A percentile compares a stretch with the other conserved stretches of the same genome.
These are phyloP conservation scores for Carcinoscorpius rotundicauda DNA, from an alignment of 1,140 invertebrate genomes.

Conservation along the genomic window DNA sequence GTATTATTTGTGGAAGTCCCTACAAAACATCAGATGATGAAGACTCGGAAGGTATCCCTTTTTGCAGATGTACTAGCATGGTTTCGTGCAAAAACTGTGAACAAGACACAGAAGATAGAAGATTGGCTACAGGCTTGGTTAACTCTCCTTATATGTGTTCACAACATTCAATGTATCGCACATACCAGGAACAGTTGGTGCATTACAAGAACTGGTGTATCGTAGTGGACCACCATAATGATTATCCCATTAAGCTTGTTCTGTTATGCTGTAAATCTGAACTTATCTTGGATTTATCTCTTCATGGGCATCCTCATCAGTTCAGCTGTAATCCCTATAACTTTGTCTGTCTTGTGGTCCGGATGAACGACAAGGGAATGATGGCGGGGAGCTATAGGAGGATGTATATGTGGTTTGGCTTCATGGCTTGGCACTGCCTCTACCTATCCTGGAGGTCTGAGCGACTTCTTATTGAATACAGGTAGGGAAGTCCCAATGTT, in stretches of 20 bases:
- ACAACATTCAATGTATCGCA: slow-evolving; percentile 31
- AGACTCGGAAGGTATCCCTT: too few species aligned
- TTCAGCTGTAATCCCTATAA: slow-evolving; percentile 35
- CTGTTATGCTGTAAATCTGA: slow-evolving; percentile 28
- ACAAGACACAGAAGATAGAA: slow-evolving; percentile 28
- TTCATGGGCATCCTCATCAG: slow-evolving; percentile 38
- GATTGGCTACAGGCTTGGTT: slow-evolving; percentile 23
- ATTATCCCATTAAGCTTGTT: slow-evolving; percentile 33
- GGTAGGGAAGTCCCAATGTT: slow-evolving; percentile 33
- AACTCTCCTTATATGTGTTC: slow-evolving; percentile 30
- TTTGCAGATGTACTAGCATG: slow-evolving; percentile 33
- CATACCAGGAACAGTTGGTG: slow-evolving; percentile 31
- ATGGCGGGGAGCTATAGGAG: slow-evolving; percentile 29
- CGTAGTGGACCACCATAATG: slow-evolving; percentile 27
- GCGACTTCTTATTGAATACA: slow-evolving; percentile 30
- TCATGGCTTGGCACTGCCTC: slow-evolving; percentile 32
- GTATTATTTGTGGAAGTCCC: too few species aligned
- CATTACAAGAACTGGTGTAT: slow-evolving; percentile 34
- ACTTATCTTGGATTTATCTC: slow-evolving; percentile 34
- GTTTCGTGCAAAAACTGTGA: slow-evolving; percentile 29
- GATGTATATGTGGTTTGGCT: slow-evolving; percentile 29
- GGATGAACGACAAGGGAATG: slow-evolving; percentile 31
- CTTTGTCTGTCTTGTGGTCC: slow-evolving; percentile 34
- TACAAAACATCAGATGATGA: too few species aligned
- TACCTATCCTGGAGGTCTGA: slow-evolving; percentile 29